Evolutionary conservation across 2,797 vertebrate species (phyloP), one percentile per base, ranked within the genome.

Genomic region (Chelon auratus): DNA sequence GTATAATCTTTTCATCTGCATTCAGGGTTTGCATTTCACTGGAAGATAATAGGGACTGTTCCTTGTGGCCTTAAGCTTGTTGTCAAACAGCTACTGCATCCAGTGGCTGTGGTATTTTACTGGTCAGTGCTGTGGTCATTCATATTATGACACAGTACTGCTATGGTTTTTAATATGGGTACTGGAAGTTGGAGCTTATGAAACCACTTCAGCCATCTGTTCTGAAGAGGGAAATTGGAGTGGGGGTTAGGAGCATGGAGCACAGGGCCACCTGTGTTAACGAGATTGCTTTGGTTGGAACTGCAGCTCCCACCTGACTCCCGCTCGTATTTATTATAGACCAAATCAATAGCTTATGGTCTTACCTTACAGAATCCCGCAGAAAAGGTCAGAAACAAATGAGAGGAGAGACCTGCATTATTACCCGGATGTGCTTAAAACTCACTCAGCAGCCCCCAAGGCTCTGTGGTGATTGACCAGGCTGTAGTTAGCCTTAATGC

Each of bases 311-410:
- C 58, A 18, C 52, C 69, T 61, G 65, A 79, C 66, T 82, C 66
- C 57, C 72, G 69, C 43, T 63, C n/a, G 57, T 84, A 78, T 87
- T 88, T 84, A 86, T 73, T 75, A 69, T 33, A 6, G 78, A 55
- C 30, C 53, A 70, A 72, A 91, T 92, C 88, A 72, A 91, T 92
- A 86, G 72, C 63, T 82, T 80, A 76, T 58, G 62, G 81, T 69
- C 75, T 62, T 37, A 36, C 74, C 77, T 77, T 80, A 65, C 68
- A 73, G 67, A 84, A 54, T 66, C 52, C 47, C 14, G 36, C 57
- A 37, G 67, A 77, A 87, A 85, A 86, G 88, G 88, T 91, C 88
- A 81, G 67, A 72, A 63, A 67, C 70, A 78, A 87, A 81, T 0
- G 1, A 70, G 59, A 62, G 53, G 18, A 62, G 70, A 70, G 53